phyloP scores from a whole-genome alignment of 23 tunicate species.

The Trididemnum miniatum region DNA sequence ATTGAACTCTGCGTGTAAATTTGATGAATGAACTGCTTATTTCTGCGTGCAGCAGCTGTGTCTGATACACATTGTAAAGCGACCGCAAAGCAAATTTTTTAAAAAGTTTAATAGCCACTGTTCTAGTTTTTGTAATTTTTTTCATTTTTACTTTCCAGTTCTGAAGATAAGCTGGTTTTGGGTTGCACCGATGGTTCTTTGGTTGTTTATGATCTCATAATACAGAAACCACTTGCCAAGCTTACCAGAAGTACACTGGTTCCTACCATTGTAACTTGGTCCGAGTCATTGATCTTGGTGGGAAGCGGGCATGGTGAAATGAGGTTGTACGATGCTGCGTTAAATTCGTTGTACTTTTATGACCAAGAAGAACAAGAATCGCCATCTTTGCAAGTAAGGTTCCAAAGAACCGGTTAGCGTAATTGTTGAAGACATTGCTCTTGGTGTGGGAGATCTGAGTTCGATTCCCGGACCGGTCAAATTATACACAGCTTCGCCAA shows the following conservation, averaged over 20 bases:
- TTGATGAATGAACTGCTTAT: too few species aligned
- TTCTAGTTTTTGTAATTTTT: too few species aligned
- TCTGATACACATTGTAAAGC: too few species aligned
- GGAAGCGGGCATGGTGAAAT: constrained; percentile 88
- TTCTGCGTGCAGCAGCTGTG: too few species aligned
- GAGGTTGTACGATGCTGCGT: constrained; percentile 40
- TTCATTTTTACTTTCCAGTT: constrained; percentile 25
- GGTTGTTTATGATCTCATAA: constrained; percentile 48
- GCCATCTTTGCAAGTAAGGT: constrained; percentile 24
- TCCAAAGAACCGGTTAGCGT: too few species aligned
- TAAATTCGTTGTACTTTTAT: constrained; percentile 38
- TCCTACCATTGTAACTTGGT: constrained; percentile 57
- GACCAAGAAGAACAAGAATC: constrained; percentile 36
- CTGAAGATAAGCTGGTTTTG: constrained; percentile 61
- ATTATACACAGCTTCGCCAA: too few species aligned
- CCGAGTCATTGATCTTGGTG: constrained; percentile 52
- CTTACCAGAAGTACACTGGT: constrained; percentile 42
- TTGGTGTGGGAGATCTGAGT: too few species aligned
- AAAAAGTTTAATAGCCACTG: too few species aligned
- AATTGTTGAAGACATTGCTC: too few species aligned
- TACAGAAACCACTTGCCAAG: constrained; percentile 42
- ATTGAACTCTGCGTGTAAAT: too few species aligned
- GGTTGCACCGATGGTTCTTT: constrained; percentile 84
- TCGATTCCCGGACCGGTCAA: too few species aligned
- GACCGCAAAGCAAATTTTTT: too few species aligned